Evolutionary conservation across 2,888 invertebrate genomes (phyloP).

Genomic region (Actias luna): DNA sequence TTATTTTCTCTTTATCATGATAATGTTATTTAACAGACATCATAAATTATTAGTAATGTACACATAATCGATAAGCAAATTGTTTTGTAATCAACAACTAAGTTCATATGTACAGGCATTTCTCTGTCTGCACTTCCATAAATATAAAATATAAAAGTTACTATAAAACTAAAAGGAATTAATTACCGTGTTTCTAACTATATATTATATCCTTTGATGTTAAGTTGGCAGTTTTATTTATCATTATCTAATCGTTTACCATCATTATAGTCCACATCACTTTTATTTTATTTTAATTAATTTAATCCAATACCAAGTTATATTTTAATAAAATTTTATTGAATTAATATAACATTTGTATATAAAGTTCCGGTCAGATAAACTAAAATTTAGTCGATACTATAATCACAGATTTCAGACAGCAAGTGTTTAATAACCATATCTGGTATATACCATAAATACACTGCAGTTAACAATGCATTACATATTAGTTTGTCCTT

Average conservation of each 20-base stretch:
- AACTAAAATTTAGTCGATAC: neutral
- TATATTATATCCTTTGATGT: neutral
- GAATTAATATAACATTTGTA: neutral
- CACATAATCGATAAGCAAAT: neutral
- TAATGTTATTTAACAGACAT: too few relatives aligned
- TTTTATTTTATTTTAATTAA: too few relatives aligned
- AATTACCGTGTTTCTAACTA: too few relatives aligned
- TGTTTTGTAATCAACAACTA: neutral
- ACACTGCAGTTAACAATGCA: neutral
- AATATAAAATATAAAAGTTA: neutral
- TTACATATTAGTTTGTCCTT: neutral
- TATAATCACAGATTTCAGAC: neutral
- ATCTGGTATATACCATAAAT: neutral
- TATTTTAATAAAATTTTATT: neutral
- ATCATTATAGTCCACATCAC: too few relatives aligned
- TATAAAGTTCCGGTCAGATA: neutral
- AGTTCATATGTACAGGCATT: neutral
- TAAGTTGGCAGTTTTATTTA: neutral
- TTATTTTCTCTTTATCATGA: neutral
- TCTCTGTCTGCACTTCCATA: neutral
- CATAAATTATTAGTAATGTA: neutral
- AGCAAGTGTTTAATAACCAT: neutral
- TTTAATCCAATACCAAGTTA: neutral
- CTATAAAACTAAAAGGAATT: neutral
- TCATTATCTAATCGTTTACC: too few relatives aligned